phyloP scores from a whole-genome alignment of 2,888 invertebrate genomes.

The Diadromus collaris region DNA sequence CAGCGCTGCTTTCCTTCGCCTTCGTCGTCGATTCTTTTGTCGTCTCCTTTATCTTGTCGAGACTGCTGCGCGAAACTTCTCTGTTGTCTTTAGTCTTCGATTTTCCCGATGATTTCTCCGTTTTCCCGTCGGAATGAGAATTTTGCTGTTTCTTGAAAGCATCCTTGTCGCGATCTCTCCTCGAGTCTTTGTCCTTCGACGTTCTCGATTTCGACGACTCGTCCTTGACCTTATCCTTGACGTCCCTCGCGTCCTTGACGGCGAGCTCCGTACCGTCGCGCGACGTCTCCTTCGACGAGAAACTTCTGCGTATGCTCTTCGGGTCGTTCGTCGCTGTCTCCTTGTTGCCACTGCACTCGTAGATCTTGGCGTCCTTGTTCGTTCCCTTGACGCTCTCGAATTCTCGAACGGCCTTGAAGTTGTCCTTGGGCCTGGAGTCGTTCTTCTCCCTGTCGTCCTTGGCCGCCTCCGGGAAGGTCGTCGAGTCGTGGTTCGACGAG shows the following conservation, averaged over 20 bases:
- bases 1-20: conserved; percentile 62
- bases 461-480: conserved; percentile 67
- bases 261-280: conserved; percentile 72
- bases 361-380: conserved; percentile 67
- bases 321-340: conserved; percentile 59
- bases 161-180: conserved; percentile 47
- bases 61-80: background rate
- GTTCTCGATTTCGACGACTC: conserved; percentile 65
- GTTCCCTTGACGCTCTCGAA: conserved; percentile 65
- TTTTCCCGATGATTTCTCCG: conserved; percentile 37
- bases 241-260: conserved; percentile 42
- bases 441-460: conserved; percentile 78
- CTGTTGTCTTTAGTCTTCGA: conserved; percentile 51
- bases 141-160: background rate
- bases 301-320: conserved; percentile 65
- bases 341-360: conserved; percentile 10
- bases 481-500: conserved; percentile 78
- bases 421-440: conserved; percentile 71
- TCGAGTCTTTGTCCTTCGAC: conserved; percentile 64
- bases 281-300: conserved; percentile 74
- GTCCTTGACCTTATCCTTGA: background rate
- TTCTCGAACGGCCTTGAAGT: conserved; percentile 74
- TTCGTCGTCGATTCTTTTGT: conserved; percentile 57
- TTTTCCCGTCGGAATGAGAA: conserved; percentile 4
- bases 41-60: conserved; percentile 58